Percentiles rank a stretch among this genome's conserved stretches.
These are phyloP conservation scores for Dascyllus trimaculatus DNA, from an alignment of 2,113 vertebrate species.

Conservation along the genomic window DNA sequence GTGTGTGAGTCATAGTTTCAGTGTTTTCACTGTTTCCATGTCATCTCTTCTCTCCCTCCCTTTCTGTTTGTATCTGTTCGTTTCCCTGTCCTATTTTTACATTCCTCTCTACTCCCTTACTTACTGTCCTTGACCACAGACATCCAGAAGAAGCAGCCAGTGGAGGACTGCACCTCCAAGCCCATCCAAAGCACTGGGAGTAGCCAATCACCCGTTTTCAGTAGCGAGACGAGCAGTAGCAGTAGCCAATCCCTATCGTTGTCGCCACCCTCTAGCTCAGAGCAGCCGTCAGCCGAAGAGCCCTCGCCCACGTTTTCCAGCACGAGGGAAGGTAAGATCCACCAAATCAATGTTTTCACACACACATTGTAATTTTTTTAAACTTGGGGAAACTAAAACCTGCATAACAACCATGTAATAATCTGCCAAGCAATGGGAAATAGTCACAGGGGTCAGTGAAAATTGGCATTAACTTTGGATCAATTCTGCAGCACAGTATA, in stretches of 20 bases:
- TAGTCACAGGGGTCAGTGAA: background rate
- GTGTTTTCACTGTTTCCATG: conserved; percentile 2
- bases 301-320: conserved; percentile 88
- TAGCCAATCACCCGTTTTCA: conserved; percentile 91
- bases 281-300: conserved; percentile 88
- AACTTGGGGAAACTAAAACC: background rate
- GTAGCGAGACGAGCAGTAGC: conserved; percentile 91
- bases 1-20: background rate
- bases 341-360: background rate
- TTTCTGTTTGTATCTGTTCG: too few species aligned
- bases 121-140: conserved; percentile 78
- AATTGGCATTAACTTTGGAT: background rate
- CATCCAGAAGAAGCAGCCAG: conserved; percentile 95
- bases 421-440: background rate
- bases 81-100: background rate
- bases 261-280: conserved; percentile 86
- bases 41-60: background rate
- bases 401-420: background rate
- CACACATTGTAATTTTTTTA: background rate
- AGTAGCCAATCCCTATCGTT: conserved; percentile 88
- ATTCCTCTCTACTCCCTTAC: background rate
- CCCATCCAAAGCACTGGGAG: conserved; percentile 91
- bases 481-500: background rate
- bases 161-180: conserved; percentile 91
- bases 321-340: conserved; percentile 90